Evolutionary conservation across 2,888 invertebrate genomes (phyloP), one percentile per base, ranked within the genome.

Genomic region (Pemphredon lugubris): DNA sequence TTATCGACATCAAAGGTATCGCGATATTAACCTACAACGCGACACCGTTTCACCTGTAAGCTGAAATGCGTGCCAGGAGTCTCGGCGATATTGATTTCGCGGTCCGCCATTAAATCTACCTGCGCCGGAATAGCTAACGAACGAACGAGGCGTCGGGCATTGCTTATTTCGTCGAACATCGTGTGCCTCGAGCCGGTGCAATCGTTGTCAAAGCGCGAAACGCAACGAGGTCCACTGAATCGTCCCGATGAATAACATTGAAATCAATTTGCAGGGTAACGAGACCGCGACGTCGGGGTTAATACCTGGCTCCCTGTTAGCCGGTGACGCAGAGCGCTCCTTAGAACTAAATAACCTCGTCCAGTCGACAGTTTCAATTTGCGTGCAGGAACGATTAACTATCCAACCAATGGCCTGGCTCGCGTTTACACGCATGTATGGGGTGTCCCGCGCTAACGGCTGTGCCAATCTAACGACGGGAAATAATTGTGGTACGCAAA

Each of bases 311-410:
- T 18, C 51, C 64, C 47, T 42, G 59, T 69, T 65, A 51, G 55
- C 9, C 40, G 21, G 40, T 51, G 63, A 50, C 63, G 50, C 20
- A 16, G 34, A 53, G 37, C 60, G 54, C 53, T 63, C 61, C 55
- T 66, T 59, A 58, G 70, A 63, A 63, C 70, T 66, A 70, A 73
- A 73, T 71, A 66, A 73, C 73, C 70, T 44, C 61, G 66, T 66
- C 66, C 70, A 63, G 61, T 66, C 66, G 63, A 71, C 66, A 71
- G 66, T 73, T 66, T 63, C 73, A 73, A 73, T 70, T 73, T 73
- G 66, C 66, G 66, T 57, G 63, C 40, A 51, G 64, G 66, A 73
- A 61, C 70, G 70, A 73, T 73, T 73, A 73, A 57, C 23, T 42
- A 63, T 30, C 58, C 44, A 37, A 34, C 37, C 61, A 47, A 30